Percentiles rank a stretch among this genome's conserved stretches.
phyloP scores from a whole-genome alignment of 2,888 invertebrate species.

The Orchesellides sinensis region DNA sequence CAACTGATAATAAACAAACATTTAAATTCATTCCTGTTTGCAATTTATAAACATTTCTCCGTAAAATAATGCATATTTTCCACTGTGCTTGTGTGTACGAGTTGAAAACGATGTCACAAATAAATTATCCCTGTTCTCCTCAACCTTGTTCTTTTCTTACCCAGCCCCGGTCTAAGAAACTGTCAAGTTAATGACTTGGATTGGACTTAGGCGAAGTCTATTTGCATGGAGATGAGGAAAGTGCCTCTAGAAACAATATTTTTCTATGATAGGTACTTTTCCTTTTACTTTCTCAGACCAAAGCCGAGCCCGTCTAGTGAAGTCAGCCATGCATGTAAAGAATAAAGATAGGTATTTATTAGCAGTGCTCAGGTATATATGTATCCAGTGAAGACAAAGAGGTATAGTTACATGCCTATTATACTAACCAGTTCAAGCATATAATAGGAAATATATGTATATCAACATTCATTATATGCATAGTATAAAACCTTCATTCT shows the following conservation, averaged over 20 bases:
- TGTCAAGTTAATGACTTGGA: slow-evolving; percentile 67
- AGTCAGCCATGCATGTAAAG: slow-evolving; percentile 54
- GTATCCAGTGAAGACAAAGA: background rate
- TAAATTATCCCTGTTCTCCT: background rate
- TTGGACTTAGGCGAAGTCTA: slow-evolving; percentile 61
- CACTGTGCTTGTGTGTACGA: background rate
- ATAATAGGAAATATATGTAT: no score
- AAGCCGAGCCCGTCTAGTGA: slow-evolving; percentile 11
- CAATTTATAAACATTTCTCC: background rate
- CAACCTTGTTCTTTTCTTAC: slow-evolving; percentile 22
- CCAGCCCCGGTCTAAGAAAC: slow-evolving; percentile 59
- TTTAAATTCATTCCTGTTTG: background rate
- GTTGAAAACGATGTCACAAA: slow-evolving; percentile 1
- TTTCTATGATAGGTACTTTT: slow-evolving; percentile 30
- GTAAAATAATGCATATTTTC: no score
- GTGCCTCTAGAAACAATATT: slow-evolving; percentile 63
- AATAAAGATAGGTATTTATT: slow-evolving; percentile 37
- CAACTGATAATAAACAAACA: background rate
- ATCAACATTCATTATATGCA: no score
- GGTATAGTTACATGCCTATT: no score
- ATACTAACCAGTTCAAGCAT: no score
- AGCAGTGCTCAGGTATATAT: background rate
- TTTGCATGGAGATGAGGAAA: slow-evolving; percentile 67
- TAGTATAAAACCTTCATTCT: no score
- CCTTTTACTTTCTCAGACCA: background rate